Conservation (phyloP, 2,888 invertebrate genomes). For the Steinernema scapterisci region DNA sequence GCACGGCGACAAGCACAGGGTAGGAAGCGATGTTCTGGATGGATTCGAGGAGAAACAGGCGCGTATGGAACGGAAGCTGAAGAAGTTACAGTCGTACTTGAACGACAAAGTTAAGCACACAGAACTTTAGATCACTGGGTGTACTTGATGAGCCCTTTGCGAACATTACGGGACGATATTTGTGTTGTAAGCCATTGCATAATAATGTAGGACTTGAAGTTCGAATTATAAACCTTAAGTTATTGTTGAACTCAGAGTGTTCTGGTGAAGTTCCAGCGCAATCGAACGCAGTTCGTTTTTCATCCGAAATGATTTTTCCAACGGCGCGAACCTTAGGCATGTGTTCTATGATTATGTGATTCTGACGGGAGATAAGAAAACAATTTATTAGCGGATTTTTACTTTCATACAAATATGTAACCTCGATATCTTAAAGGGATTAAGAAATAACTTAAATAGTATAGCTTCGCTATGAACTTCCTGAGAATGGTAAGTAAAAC, state of each 20-base stretch:
- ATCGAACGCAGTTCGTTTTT: too few species aligned
- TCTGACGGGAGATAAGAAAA: too few species aligned
- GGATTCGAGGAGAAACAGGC: slow-evolving; percentile 53
- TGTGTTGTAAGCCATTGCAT: not conserved
- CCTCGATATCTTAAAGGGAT: not conserved
- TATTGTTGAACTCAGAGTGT: too few species aligned
- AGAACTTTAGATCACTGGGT: slow-evolving; percentile 42
- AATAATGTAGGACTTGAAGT: too few species aligned
- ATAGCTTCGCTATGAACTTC: not conserved
- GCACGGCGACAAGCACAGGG: not conserved
- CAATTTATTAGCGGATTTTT: too few species aligned
- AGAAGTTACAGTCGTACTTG: slow-evolving; percentile 57
- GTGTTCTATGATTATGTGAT: too few species aligned
- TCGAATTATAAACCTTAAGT: too few species aligned
- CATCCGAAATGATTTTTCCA: too few species aligned
- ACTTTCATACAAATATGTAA: too few species aligned
- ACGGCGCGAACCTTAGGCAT: too few species aligned
- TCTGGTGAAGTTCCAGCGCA: too few species aligned
- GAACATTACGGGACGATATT: not conserved
- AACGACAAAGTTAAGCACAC: slow-evolving; percentile 50
- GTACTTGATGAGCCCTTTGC: too few species aligned
- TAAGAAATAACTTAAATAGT: not conserved
- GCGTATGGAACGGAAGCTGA: slow-evolving; percentile 52
- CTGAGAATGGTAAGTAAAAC: not conserved
- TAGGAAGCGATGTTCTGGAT: slow-evolving; percentile 40